A percentile compares a stretch with the other conserved stretches of the same genome.
Conservation (phyloP, 2,797 vertebrate species). For the Xiphophorus birchmanni region DNA sequence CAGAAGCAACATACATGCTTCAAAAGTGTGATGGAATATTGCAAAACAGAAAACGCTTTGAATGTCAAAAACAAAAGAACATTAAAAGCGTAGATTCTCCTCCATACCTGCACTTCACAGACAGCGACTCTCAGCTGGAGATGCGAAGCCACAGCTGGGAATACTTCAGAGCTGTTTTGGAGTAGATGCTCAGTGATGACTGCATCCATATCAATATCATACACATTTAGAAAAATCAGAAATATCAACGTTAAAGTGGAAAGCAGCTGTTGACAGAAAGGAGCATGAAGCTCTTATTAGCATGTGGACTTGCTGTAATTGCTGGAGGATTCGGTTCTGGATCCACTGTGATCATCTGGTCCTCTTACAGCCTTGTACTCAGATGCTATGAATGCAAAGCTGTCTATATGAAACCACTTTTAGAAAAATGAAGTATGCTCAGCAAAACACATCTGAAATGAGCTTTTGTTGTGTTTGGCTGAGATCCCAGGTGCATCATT, state of each 20-base stretch:
- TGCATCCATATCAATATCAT: no score
- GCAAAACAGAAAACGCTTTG: not conserved
- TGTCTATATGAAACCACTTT: not conserved
- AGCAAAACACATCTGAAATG: not conserved
- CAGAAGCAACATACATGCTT: not conserved
- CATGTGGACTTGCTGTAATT: not conserved
- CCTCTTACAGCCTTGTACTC: not conserved
- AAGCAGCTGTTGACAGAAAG: not conserved
- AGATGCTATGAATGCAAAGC: not conserved
- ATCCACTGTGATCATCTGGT: not conserved
- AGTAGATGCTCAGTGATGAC: conserved; percentile 1
- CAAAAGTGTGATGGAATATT: not conserved
- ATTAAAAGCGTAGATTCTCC: not conserved
- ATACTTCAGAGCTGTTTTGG: not conserved
- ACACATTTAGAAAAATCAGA: not conserved
- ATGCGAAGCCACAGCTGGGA: not conserved
- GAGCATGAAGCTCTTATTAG: not conserved
- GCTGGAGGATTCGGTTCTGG: not conserved
- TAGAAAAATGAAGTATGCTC: not conserved
- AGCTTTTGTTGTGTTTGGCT: not conserved
- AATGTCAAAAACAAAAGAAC: not conserved
- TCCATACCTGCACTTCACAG: not conserved
- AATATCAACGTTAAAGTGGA: not conserved
- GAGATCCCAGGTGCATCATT: not conserved
- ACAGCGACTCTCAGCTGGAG: not conserved